phyloP scores from a whole-genome alignment of 1,140 invertebrate species.

The Drosophila micromelanica region DNA sequence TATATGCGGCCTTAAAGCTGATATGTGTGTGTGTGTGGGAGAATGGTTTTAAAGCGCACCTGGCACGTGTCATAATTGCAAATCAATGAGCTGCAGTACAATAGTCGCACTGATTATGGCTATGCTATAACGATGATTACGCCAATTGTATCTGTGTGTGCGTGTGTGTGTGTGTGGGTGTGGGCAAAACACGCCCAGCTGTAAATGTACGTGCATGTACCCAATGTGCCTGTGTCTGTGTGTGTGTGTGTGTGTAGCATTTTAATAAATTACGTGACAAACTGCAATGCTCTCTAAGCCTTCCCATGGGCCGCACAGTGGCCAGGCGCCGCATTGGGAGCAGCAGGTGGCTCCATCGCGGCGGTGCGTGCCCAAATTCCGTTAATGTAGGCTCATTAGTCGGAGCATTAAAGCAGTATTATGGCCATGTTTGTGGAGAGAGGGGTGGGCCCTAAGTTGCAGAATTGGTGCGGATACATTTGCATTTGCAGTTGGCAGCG shows the following conservation, averaged over 20 bases:
- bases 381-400: conserved; percentile 82
- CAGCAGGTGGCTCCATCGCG: conserved; percentile 61
- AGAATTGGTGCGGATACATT: conserved; percentile 33
- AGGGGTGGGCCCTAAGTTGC: conserved; percentile 10
- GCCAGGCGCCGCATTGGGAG: conserved; percentile 4
- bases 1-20: conserved; percentile 16
- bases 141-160: conserved; percentile 58
- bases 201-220: conserved; percentile 32
- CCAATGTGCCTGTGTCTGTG: background rate
- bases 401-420: conserved; percentile 75
- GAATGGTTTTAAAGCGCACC: conserved; percentile 33
- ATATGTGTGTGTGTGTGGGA: conserved; percentile 6
- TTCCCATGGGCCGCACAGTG: conserved; percentile 15
- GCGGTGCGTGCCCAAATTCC: conserved; percentile 65
- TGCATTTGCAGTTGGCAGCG: conserved; percentile 60
- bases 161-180: conserved; percentile 24
- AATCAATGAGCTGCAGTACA: conserved; percentile 80
- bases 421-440: conserved; percentile 44
- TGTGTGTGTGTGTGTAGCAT: conserved; percentile 55
- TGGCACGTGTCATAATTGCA: conserved; percentile 78
- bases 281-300: conserved; percentile 66
- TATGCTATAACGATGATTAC: conserved; percentile 79
- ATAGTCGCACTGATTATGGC: conserved; percentile 75
- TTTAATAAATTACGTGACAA: conserved; percentile 83
- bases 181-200: conserved; percentile 20